Conservation (phyloP, 2,888 invertebrate genomes). For the Acanthoscelides obtectus region DNA sequence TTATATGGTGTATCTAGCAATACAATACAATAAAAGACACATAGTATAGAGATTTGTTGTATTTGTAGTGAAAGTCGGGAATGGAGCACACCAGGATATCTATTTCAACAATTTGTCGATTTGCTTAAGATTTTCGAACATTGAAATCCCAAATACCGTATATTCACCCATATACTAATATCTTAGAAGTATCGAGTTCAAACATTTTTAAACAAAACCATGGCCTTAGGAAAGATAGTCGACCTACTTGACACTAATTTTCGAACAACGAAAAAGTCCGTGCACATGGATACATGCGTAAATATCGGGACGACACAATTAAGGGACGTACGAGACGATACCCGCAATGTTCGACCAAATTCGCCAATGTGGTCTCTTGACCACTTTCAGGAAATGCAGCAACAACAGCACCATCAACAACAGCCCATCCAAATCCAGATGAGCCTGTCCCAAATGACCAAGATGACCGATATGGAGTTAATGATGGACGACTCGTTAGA, state of each 20-base stretch:
- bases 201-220: too few species aligned
- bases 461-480: slow-evolving; percentile 60
- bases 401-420: not conserved
- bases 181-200: too few species aligned
- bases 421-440: not conserved
- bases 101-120: too few species aligned
- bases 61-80: too few species aligned
- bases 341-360: not conserved
- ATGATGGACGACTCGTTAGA: slow-evolving; percentile 77
- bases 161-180: too few species aligned
- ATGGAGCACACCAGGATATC: too few species aligned
- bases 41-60: too few species aligned
- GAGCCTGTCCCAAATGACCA: slow-evolving; percentile 55
- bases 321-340: not conserved
- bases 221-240: too few species aligned
- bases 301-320: not conserved
- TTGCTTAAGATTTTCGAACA: too few species aligned
- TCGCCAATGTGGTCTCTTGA: not conserved
- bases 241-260: not conserved
- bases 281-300: not conserved
- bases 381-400: not conserved
- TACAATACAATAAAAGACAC: too few species aligned
- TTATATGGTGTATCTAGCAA: too few species aligned
- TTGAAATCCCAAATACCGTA: too few species aligned
- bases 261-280: not conserved